A percentile compares a stretch with the other conserved stretches of the same genome.
These are phyloP conservation scores for Myotis yumanensis DNA, from an alignment of 2,113 vertebrate genomes.

Conservation along the genomic window DNA sequence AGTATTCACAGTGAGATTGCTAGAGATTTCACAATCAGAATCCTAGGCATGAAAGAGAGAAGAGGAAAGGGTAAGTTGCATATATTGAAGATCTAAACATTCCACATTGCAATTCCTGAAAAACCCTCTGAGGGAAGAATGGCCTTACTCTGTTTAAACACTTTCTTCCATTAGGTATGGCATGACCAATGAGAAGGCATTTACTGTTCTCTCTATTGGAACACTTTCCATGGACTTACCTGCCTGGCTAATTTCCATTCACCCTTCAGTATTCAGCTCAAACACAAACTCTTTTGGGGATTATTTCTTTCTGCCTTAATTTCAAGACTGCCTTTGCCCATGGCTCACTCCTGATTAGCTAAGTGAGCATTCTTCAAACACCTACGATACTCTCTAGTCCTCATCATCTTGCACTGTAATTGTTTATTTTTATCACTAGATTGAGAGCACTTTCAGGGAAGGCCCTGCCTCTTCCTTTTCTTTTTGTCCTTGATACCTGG, in stretches of 20 bases:
- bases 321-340: background rate
- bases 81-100: background rate
- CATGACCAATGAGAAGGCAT: rapidly evolving
- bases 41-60: background rate
- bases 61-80: background rate
- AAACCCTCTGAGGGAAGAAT: background rate
- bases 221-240: no score
- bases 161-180: background rate
- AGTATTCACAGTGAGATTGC: background rate
- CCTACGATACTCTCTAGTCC: background rate
- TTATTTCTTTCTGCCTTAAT: background rate
- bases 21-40: background rate
- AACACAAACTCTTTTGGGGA: background rate
- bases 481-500: background rate
- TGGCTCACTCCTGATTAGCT: background rate
- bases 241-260: background rate
- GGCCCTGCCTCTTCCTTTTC: background rate
- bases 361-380: background rate
- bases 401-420: background rate
- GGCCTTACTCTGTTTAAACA: background rate
- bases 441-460: background rate
- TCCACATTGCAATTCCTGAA: background rate
- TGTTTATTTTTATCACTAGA: background rate
- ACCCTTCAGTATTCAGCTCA: background rate
- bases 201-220: background rate